A percentile compares a stretch with the other conserved stretches of the same genome.
phyloP scores from a whole-genome alignment of 2,797 vertebrate species.

The Borostomias antarcticus region DNA sequence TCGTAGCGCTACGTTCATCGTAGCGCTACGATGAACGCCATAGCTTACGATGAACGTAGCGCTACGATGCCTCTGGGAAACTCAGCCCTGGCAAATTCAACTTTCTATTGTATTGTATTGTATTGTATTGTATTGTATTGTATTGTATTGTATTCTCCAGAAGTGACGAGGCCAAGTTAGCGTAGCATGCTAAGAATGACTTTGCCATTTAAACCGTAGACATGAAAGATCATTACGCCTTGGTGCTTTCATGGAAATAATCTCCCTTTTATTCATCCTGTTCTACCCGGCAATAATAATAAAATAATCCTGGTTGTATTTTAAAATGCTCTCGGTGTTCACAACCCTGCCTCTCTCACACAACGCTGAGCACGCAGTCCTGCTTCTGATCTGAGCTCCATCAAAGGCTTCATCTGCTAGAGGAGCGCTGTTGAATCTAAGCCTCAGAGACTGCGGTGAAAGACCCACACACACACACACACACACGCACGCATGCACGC shows the following conservation, averaged over 20 bases:
- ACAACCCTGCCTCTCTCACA: slow-evolving; percentile 15
- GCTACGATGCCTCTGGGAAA: too few species aligned
- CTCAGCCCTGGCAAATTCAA: too few species aligned
- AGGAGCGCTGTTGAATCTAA: slow-evolving; percentile 9
- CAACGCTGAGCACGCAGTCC: slow-evolving; percentile 37
- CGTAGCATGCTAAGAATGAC: too few species aligned
- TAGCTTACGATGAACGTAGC: too few species aligned
- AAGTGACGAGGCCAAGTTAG: background rate
- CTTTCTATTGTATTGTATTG: background rate
- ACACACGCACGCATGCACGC: background rate
- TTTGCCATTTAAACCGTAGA: too few species aligned
- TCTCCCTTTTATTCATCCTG: too few species aligned
- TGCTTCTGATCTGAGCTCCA: slow-evolving; percentile 11
- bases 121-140: background rate
- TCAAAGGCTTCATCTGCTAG: slow-evolving; percentile 12
- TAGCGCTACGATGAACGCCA: too few species aligned
- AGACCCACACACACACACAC: slow-evolving; percentile 19
- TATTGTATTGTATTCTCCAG: background rate
- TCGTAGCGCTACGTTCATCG: too few species aligned
- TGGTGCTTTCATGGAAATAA: too few species aligned
- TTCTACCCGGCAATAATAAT: too few species aligned
- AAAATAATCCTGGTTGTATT: too few species aligned
- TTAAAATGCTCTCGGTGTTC: slow-evolving; percentile 11
- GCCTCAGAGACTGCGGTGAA: slow-evolving; percentile 9
- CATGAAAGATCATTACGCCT: too few species aligned